phyloP scores from a whole-genome alignment of 2,888 invertebrate genomes.

The Xylota sylvarum region DNA sequence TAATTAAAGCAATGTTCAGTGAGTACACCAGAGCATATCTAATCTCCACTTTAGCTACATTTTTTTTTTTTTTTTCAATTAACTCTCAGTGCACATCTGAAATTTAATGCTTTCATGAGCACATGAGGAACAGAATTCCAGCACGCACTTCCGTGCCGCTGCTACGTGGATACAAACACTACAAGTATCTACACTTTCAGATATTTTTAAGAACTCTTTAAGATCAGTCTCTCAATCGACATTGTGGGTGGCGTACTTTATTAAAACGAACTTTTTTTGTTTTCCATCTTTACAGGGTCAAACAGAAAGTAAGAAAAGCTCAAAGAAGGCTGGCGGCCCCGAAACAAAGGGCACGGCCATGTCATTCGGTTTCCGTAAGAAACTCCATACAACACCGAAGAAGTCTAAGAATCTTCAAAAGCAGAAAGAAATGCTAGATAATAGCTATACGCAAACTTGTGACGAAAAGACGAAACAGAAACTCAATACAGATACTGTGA shows the following conservation, averaged over 20 bases:
- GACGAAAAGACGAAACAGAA: conserved; percentile 75
- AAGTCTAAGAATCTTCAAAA: conserved; percentile 80
- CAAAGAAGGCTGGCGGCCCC: conserved; percentile 79
- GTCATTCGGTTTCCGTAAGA: conserved; percentile 93
- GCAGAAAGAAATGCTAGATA: conserved; percentile 73
- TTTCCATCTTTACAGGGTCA: conserved; percentile 82
- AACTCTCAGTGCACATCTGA: conserved; percentile 29
- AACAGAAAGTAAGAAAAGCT: conserved; percentile 84
- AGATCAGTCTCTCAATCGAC: conserved; percentile 16
- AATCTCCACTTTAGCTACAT: conserved; percentile 14
- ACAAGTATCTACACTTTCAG: not conserved
- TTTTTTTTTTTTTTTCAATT: conserved; percentile 11
- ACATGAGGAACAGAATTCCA: conserved; percentile 18
- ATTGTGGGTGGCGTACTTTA: not conserved
- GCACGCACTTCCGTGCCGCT: conserved; percentile 45
- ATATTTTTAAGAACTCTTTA: conserved; percentile 4
- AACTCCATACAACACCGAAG: conserved; percentile 86
- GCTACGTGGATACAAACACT: not conserved
- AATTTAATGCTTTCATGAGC: conserved; percentile 59
- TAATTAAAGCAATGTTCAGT: conserved; percentile 54
- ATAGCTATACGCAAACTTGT: conserved; percentile 77
- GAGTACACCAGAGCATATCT: conserved; percentile 14
- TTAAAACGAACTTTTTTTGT: conserved; percentile 30
- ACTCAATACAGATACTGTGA: conserved; percentile 77
- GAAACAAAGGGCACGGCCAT: conserved; percentile 90